phyloP scores from a whole-genome alignment of 2,888 invertebrate genomes.

The Helleia helle region DNA sequence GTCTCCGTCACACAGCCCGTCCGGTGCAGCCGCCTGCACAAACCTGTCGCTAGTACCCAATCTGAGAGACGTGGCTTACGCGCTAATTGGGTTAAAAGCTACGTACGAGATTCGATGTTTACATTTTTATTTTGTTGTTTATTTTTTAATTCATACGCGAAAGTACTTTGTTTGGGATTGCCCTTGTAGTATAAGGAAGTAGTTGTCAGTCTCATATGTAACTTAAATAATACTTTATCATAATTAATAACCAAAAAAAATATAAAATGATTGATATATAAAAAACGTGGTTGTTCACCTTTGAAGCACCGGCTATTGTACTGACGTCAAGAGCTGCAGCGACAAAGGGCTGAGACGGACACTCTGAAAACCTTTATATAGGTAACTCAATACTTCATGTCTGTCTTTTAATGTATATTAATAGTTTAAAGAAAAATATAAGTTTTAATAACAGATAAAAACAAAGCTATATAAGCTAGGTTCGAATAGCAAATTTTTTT shows the following conservation, averaged over 20 bases:
- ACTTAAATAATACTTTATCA: background rate
- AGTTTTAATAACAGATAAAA: too few relatives aligned
- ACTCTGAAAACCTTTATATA: conserved; percentile 16
- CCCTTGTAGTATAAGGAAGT: background rate
- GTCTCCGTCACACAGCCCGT: conserved; percentile 58
- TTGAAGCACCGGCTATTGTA: conserved; percentile 46
- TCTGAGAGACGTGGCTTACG: conserved; percentile 8
- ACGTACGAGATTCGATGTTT: conserved; percentile 5
- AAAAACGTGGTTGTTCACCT: conserved; percentile 17
- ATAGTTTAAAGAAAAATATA: too few relatives aligned
- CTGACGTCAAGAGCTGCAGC: conserved; percentile 34
- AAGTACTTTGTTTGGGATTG: background rate
- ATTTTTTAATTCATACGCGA: background rate
- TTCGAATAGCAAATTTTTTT: too few relatives aligned
- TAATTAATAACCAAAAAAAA: too few relatives aligned
- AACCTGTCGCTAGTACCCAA: conserved; percentile 11
- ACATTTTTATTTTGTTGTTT: conserved; percentile 2
- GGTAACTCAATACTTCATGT: conserved; percentile 11
- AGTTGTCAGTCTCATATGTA: background rate
- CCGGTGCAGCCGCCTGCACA: conserved; percentile 59
- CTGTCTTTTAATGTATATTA: too few relatives aligned
- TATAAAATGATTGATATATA: background rate
- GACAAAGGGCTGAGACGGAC: conserved; percentile 36
- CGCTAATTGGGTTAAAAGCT: conserved; percentile 13
- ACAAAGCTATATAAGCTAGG: too few relatives aligned